A percentile compares a stretch with the other conserved stretches of the same genome.
phyloP scores from a whole-genome alignment of 2,797 vertebrate genomes.

The Schizopygopsis malacanthus region DNA sequence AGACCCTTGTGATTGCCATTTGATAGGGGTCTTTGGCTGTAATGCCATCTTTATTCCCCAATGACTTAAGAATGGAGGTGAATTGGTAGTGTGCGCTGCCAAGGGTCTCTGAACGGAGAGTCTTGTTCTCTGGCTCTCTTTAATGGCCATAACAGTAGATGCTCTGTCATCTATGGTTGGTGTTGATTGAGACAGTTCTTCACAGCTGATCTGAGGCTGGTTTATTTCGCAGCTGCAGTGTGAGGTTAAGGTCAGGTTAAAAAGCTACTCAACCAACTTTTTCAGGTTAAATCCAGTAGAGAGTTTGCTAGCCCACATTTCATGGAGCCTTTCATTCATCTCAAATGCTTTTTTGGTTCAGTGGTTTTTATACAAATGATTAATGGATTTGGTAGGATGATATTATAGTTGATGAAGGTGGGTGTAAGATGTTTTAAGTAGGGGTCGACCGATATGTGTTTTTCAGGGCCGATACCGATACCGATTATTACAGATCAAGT shows the following conservation, averaged over 20 bases:
- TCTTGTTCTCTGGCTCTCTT: constrained; percentile 58
- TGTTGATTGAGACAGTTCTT: constrained; percentile 56
- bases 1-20: constrained; percentile 12
- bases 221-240: constrained; percentile 46
- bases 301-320: constrained; percentile 13
- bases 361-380: constrained; percentile 1
- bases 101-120: constrained; percentile 57
- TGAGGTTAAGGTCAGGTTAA: constrained; percentile 42
- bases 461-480: no score
- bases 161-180: constrained; percentile 46
- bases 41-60: constrained; percentile 42
- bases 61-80: constrained; percentile 48
- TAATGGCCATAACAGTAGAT: constrained; percentile 60
- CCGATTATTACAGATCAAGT: no score
- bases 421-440: neutral
- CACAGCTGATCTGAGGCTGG: constrained; percentile 50
- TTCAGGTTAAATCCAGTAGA: constrained; percentile 20
- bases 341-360: neutral
- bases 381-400: neutral
- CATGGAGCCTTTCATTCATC: neutral
- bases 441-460: no score
- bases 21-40: constrained; percentile 38
- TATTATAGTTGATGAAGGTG: neutral
- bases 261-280: constrained; percentile 27
- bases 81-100: constrained; percentile 54